Evolutionary conservation across 1,140 invertebrate species (phyloP).

Genomic region (Brachionus angularis): DNA sequence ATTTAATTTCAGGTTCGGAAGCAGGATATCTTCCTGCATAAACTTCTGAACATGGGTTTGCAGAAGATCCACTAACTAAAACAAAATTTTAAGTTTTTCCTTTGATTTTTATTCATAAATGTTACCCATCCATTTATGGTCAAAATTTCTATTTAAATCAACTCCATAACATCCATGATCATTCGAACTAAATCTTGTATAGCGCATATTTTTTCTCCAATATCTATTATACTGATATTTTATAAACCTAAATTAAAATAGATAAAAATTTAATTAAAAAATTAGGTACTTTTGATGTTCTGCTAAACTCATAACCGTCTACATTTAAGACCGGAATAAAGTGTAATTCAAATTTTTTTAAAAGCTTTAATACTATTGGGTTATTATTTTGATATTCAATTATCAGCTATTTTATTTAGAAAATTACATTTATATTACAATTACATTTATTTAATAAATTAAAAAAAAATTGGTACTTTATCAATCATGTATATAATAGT

Average conservation of each 20-base stretch:
- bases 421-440: background rate
- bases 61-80: slow-evolving; percentile 30
- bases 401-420: too few species aligned
- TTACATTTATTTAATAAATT: background rate
- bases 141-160: slow-evolving; percentile 43
- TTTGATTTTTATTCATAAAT: background rate
- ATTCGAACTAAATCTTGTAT: background rate
- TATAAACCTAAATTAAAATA: background rate
- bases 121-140: slow-evolving; percentile 37
- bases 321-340: slow-evolving; percentile 39
- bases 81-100: slow-evolving; percentile 7
- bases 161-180: slow-evolving; percentile 41
- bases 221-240: background rate
- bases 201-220: slow-evolving; percentile 44
- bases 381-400: slow-evolving; percentile 5
- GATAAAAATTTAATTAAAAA: background rate
- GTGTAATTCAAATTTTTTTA: slow-evolving; percentile 21
- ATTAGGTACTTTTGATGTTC: background rate
- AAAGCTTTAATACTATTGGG: background rate
- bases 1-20: slow-evolving; percentile 32
- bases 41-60: slow-evolving; percentile 43
- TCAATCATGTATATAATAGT: slow-evolving; percentile 28
- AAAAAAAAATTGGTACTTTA: background rate
- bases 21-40: background rate
- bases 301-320: slow-evolving; percentile 39